Evolutionary conservation across 2,797 vertebrate genomes (phyloP).

Genomic region (Acrocephalus scirpaceus): DNA sequence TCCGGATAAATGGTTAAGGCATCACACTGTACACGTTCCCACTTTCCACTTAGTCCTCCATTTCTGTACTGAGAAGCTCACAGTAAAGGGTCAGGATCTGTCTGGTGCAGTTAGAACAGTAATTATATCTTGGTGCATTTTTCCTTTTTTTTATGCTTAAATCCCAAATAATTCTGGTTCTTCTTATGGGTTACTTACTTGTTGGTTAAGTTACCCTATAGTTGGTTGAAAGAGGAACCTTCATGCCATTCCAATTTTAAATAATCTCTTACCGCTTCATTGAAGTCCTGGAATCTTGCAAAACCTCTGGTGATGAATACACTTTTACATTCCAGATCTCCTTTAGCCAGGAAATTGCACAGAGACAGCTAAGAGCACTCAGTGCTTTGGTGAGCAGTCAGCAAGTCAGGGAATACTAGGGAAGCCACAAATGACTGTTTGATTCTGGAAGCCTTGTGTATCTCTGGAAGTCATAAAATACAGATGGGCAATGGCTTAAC

Average conservation of each 20-base stretch:
- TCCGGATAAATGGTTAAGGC: background rate
- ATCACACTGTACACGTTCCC: background rate
- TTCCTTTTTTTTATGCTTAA: background rate
- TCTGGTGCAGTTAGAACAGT: background rate
- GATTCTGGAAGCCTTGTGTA: constrained; percentile 13
- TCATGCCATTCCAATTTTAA: constrained; percentile 29
- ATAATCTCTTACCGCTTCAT: constrained; percentile 23
- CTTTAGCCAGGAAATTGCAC: constrained; percentile 39
- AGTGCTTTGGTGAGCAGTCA: constrained; percentile 24
- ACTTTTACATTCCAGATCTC: constrained; percentile 44
- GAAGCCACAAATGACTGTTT: constrained; percentile 29
- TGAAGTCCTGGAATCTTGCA: constrained; percentile 46
- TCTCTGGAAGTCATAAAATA: constrained; percentile 63
- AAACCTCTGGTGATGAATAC: constrained; percentile 42
- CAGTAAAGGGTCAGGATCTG: background rate
- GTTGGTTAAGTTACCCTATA: background rate
- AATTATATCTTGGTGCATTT: background rate
- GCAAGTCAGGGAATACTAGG: background rate
- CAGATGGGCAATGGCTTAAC: constrained; percentile 28
- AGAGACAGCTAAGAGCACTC: constrained; percentile 6
- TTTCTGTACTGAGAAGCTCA: background rate
- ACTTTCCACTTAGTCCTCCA: background rate
- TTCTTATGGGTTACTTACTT: background rate
- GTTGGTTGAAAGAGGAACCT: background rate
- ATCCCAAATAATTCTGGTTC: background rate